Evolutionary conservation across 2,113 vertebrate species (phyloP), one percentile per base, ranked within the genome.

Genomic region (Pandion haliaetus): DNA sequence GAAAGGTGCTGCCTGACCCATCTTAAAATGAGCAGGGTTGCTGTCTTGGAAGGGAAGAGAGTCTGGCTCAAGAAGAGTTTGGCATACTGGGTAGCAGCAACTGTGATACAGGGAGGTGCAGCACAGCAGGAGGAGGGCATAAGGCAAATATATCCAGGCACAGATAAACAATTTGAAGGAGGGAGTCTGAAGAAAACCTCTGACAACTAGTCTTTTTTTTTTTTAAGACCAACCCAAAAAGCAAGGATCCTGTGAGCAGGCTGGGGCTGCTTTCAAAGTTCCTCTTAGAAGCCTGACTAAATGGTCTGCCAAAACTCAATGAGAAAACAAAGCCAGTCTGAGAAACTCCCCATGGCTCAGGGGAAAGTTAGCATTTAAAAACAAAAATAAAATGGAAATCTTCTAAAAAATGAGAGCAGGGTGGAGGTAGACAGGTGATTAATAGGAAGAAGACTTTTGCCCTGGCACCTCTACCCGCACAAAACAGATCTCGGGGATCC

Each of bases 401-500:
- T 6, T 50, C 4, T 24, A 4, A 25, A 10, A 55, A 59, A 24
- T 20, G 10, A n/a, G 59, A 16, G 44, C 54, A 36, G 26, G 31
- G 25, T 42, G n/a, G 36, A 16, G 24, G 16, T 42, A 10, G 36
- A 7, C 19, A 44, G 31, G 62, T 16, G 31, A 25, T 23, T 24
- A 16, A 49, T 10, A n/a, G 32, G 45, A 24, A 21, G 57, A 36
- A 40, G 29, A n/a, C 29, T 21, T 32, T 12, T 42, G 36, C 17
- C 31, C 59, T n/a, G 61, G n/a, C 13, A 42, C 38, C 36, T n/a
- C 47, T 44, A 24, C 13, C 6, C 14, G 32, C 25, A 21, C 42
- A 42, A 9, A 15, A 3, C 8, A 21, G 15, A 2, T 9, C 5
- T 3, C 4, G 12, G 45, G 57, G 19, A 19, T 21, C 4, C 31